Evolutionary conservation across 92 coral and sea anemone species (phyloP), one percentile per base, ranked within the genome.

Genomic region (Siderastrea siderea): DNA sequence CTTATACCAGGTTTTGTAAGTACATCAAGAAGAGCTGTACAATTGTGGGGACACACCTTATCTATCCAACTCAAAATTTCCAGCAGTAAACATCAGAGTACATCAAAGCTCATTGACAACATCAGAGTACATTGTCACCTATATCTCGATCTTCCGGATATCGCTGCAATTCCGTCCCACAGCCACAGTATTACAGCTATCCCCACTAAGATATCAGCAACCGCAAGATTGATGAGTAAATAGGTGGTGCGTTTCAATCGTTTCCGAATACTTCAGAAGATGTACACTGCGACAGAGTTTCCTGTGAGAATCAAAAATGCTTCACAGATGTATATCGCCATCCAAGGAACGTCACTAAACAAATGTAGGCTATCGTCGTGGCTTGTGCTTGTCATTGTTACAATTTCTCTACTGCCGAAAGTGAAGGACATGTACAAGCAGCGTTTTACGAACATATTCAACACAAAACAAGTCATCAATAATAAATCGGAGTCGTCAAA

Each of bases 161-260:
- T 78, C 45, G 63, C 43, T 10, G 44, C 54, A 47, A 78, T 78
- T 43, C 68, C 70, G 4, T 78, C 69, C 45, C 53, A 78, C 49
- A 78, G 52, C 53, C 46, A 65, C 1, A 79, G 17, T 9, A 13
- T 14, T 5, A 79, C 59, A 6, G 63, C 49, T 47, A 79, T 13
- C 12, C 84, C 74, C 71, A 79, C 73, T 9, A 52, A 17, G 11
- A 65, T 3, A 49, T 79, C 84, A 49, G 84, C 84, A 26, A 66
- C n/a, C 50, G 84, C 74, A 44, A 79, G 48, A 38, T 66, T 79
- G 60, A 66, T 64, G 45, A 66, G 63, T 11, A 79, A 11, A 53
- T 79, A 79, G 62, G 74, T 65, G 17, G 84, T 49, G n/a, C 84
- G 84, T 16, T 67, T 79, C 84, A 78, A 8, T 47, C 70, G 72